Percentiles rank a stretch among this genome's conserved stretches.
Evolutionary conservation across 1,140 invertebrate genomes (phyloP).

Genomic region (Apis dorsata): DNA sequence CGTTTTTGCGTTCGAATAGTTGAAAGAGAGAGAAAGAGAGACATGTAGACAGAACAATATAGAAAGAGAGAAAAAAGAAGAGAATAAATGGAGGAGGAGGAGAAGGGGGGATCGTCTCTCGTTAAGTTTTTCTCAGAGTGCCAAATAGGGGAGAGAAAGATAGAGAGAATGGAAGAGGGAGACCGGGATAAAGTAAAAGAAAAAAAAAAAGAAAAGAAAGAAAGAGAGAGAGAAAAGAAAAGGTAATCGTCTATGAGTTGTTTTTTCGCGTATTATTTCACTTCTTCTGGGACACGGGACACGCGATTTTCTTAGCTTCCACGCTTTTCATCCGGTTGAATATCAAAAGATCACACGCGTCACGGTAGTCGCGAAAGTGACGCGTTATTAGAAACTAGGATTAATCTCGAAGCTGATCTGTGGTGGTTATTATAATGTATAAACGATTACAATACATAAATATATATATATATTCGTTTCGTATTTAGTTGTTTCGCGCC

Average conservation of each 20-base stretch:
- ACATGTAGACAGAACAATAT: not conserved
- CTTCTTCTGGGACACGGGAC: not conserved
- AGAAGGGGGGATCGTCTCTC: constrained; percentile 32
- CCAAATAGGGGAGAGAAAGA: constrained; percentile 66
- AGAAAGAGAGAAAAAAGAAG: not conserved
- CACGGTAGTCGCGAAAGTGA: not conserved
- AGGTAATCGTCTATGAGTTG: not conserved
- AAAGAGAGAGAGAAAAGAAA: too few species aligned
- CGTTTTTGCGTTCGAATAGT: not conserved
- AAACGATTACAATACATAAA: too few species aligned
- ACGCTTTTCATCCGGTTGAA: constrained; percentile 10
- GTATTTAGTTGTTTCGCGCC: not conserved
- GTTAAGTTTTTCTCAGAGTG: constrained; percentile 76
- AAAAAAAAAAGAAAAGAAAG: not conserved
- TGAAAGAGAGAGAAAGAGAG: not conserved
- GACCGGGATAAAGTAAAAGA: not conserved
- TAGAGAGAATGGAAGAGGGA: not conserved
- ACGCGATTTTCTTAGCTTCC: constrained; percentile 20
- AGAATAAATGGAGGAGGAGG: not conserved
- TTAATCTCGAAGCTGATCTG: not conserved
- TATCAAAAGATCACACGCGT: too few species aligned
- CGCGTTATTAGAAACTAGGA: not conserved
- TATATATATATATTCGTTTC: not conserved
- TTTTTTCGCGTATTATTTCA: not conserved
- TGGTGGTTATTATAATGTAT: not conserved